Percentiles rank a stretch among this genome's conserved stretches.
phyloP scores from a whole-genome alignment of 2,888 invertebrate genomes.

The Tupiocoris notatus region DNA sequence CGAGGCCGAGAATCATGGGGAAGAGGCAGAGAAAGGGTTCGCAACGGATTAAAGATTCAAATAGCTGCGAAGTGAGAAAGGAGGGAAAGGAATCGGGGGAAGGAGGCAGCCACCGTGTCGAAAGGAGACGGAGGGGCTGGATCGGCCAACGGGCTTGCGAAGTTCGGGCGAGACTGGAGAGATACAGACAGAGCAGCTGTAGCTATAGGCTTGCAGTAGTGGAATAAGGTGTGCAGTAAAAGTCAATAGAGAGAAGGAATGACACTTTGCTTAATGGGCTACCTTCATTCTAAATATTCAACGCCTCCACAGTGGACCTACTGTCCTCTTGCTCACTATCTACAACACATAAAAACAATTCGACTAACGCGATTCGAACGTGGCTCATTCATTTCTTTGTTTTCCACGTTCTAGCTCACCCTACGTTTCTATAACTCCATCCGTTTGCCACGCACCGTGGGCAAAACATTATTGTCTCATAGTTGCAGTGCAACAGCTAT shows the following conservation, averaged over 20 bases:
- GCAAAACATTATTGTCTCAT: too few species aligned
- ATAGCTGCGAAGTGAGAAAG: constrained; percentile 39
- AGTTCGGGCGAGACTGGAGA: neutral
- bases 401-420: too few species aligned
- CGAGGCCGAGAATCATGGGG: too few species aligned
- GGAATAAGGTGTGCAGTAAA: constrained; percentile 39
- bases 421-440: too few species aligned
- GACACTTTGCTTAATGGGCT: constrained; percentile 48
- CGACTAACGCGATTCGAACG: too few species aligned
- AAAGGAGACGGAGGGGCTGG: neutral
- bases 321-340: too few species aligned
- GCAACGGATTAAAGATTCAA: constrained; percentile 42
- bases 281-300: constrained; percentile 46
- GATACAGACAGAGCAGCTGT: neutral
- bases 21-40: constrained; percentile 26
- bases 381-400: too few species aligned
- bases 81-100: constrained; percentile 11
- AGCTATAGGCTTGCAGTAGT: neutral
- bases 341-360: too few species aligned
- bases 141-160: neutral
- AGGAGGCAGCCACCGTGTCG: too few species aligned
- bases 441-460: too few species aligned
- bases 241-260: constrained; percentile 50
- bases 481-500: too few species aligned
- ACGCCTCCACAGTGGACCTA: constrained; percentile 21